Evolutionary conservation across 2,797 vertebrate species (phyloP).

Genomic region (Heteromormyrus szaboi): DNA sequence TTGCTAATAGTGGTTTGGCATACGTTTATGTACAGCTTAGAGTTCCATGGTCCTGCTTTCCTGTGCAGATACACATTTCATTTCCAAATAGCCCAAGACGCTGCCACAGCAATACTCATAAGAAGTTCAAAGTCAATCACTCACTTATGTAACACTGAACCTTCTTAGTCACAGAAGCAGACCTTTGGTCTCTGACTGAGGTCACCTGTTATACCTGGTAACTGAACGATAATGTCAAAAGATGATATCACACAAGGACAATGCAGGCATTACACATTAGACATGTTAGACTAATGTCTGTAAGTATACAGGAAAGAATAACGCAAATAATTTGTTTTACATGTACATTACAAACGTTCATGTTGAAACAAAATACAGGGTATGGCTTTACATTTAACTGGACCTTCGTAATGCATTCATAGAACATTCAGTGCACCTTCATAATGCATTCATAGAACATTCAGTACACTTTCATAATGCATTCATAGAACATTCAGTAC

Average conservation of each 20-base stretch:
- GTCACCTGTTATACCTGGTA: neutral
- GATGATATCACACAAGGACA: neutral
- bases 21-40: neutral
- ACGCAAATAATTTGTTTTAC: neutral
- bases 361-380: neutral
- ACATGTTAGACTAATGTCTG: neutral
- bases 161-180: conserved; percentile 17
- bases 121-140: conserved; percentile 2
- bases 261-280: neutral
- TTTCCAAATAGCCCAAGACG: neutral
- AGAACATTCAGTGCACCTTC: neutral
- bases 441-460: too few species aligned
- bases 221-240: neutral
- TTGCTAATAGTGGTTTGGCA: neutral
- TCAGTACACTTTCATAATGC: neutral
- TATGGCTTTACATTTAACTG: neutral
- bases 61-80: neutral
- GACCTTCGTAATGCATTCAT: neutral
- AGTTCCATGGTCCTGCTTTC: neutral
- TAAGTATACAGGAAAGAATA: neutral
- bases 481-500: too few species aligned
- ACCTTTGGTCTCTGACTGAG: neutral
- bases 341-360: neutral
- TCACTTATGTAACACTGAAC: conserved; percentile 5
- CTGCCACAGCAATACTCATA: neutral